Percentiles rank a stretch among this genome's conserved stretches.
Evolutionary conservation across 2,797 vertebrate genomes (phyloP).

Genomic region (Yasuhikotakia modesta): DNA sequence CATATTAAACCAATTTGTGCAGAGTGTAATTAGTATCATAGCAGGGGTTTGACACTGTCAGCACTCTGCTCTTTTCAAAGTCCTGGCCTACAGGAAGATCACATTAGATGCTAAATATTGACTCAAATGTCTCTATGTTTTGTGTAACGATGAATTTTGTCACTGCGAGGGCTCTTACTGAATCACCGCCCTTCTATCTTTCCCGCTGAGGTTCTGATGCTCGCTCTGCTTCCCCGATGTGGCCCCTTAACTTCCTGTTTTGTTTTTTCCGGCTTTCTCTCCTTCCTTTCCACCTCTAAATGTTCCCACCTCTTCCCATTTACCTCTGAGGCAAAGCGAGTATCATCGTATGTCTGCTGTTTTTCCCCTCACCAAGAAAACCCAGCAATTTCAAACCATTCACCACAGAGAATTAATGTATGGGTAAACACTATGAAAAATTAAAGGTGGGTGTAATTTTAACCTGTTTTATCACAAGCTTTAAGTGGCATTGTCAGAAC

Average conservation of each 20-base stretch:
- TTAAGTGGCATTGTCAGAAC: too few species aligned
- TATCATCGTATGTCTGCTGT: not conserved
- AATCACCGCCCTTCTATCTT: conserved; percentile 10
- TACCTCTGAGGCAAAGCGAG: conserved; percentile 65
- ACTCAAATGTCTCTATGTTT: conserved; percentile 53
- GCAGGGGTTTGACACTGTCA: conserved; percentile 55
- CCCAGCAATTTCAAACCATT: conserved; percentile 8
- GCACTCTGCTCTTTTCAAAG: conserved; percentile 44
- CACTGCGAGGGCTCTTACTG: not conserved
- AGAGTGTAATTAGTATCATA: conserved; percentile 67
- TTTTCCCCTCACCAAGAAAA: not conserved
- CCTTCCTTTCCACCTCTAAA: conserved; percentile 71
- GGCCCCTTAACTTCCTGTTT: conserved; percentile 70
- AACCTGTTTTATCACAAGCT: not conserved
- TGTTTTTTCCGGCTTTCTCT: conserved; percentile 66
- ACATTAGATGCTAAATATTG: conserved; percentile 44
- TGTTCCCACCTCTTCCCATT: conserved; percentile 71
- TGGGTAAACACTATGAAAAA: not conserved
- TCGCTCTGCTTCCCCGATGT: conserved; percentile 70
- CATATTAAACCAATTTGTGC: conserved; percentile 54
- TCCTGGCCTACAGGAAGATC: conserved; percentile 46
- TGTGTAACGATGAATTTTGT: not conserved
- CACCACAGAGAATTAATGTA: not conserved
- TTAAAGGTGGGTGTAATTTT: not conserved
- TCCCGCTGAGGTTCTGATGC: not conserved